A percentile compares a stretch with the other conserved stretches of the same genome.
phyloP scores from a whole-genome alignment of 2,888 invertebrate species.

The Brassicogethes aeneus region DNA sequence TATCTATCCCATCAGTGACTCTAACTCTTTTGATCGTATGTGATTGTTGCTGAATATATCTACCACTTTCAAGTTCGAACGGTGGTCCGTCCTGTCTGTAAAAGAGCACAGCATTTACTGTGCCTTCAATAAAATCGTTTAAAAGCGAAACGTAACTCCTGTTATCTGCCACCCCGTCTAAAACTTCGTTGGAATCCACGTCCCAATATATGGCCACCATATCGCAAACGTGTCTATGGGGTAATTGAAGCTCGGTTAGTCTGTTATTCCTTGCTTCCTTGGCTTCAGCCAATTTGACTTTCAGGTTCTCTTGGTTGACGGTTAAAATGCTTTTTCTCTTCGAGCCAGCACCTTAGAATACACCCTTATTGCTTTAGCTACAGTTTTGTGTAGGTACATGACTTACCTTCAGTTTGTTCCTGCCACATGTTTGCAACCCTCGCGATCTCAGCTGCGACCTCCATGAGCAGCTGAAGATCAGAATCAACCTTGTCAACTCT shows the following conservation, averaged over 20 bases:
- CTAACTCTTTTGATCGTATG: constrained; percentile 47
- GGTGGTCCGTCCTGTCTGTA: constrained; percentile 58
- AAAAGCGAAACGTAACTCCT: constrained; percentile 52
- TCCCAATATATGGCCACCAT: constrained; percentile 52
- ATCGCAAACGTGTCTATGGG: constrained; percentile 60
- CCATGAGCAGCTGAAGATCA: not conserved
- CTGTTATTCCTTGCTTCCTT: constrained; percentile 49
- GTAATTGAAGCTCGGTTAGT: constrained; percentile 41
- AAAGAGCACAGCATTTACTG: constrained; percentile 53
- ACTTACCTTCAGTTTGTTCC: too few species aligned
- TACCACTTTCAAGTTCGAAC: constrained; percentile 57
- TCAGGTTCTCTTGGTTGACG: not conserved
- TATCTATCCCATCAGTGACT: constrained; percentile 49
- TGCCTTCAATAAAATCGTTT: constrained; percentile 52
- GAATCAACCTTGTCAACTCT: too few species aligned
- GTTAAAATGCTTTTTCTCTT: not conserved
- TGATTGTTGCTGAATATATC: constrained; percentile 43
- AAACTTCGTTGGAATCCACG: constrained; percentile 46
- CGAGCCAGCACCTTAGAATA: too few species aligned
- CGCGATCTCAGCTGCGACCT: not conserved
- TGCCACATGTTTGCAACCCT: not conserved
- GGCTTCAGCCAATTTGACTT: constrained; percentile 35
- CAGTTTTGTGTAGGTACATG: too few species aligned
- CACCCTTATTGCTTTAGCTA: too few species aligned
- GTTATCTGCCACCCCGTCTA: constrained; percentile 65